A percentile compares a stretch with the other conserved stretches of the same genome.
These are phyloP conservation scores for Climacteris rufus DNA, from an alignment of 2,113 vertebrate genomes.

Conservation along the genomic window DNA sequence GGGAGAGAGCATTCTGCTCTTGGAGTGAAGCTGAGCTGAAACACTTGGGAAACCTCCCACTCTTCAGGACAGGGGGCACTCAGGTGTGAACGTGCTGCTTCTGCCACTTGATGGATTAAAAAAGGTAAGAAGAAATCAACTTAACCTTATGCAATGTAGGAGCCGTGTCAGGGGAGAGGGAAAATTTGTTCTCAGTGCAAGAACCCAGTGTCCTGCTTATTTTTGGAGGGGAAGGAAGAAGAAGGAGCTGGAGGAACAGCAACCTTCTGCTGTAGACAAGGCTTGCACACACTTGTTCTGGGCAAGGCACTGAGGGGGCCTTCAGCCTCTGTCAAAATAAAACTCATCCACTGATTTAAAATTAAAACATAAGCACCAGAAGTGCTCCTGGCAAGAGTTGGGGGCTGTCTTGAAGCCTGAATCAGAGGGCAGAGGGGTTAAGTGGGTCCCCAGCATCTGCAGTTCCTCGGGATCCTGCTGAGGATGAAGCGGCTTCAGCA, in stretches of 20 bases:
- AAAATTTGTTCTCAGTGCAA: accelerated
- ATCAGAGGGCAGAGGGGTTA: not conserved
- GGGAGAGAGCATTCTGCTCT: not conserved
- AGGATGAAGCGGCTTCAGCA: not conserved
- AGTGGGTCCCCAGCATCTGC: not conserved
- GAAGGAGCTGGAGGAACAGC: not conserved
- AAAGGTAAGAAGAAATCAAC: not conserved
- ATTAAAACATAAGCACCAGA: accelerated
- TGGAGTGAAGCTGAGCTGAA: not conserved
- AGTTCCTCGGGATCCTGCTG: not conserved
- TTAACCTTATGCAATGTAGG: accelerated
- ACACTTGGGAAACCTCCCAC: not conserved
- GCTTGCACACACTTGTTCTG: not conserved
- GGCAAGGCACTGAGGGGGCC: accelerated
- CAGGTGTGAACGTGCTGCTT: not conserved
- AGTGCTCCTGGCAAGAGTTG: not conserved
- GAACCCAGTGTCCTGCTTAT: not conserved
- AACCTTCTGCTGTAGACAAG: not conserved
- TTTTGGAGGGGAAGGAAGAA: not conserved
- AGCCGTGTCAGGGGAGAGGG: not conserved
- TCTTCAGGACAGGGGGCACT: not conserved
- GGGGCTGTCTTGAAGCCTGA: not conserved
- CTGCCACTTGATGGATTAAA: not conserved
- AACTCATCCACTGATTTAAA: not conserved
- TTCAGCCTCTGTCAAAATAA: not conserved